These are phyloP conservation scores for Brachionus asplanchnoidis DNA, from an alignment of 1,140 invertebrate genomes.

Conservation along the genomic window DNA sequence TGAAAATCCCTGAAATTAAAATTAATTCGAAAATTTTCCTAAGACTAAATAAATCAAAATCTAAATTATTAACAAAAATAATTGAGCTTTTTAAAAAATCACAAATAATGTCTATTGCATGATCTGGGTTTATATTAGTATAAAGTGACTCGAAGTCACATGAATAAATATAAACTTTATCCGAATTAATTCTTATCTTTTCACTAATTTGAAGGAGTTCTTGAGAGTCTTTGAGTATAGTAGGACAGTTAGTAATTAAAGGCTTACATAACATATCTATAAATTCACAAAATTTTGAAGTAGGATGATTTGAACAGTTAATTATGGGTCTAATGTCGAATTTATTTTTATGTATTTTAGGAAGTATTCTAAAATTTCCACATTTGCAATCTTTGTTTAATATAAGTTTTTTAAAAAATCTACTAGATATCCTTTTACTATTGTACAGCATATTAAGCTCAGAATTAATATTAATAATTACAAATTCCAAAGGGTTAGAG, in stretches of 20 bases:
- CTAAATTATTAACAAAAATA: background rate
- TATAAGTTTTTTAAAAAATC: background rate
- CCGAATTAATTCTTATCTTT: background rate
- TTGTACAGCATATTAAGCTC: background rate
- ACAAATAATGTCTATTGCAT: background rate
- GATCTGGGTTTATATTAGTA: background rate
- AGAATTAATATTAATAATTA: background rate
- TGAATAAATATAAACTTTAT: background rate
- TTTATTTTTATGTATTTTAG: background rate
- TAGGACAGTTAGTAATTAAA: background rate
- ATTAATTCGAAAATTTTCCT: background rate
- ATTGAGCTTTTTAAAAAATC: background rate
- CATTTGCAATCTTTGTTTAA: background rate
- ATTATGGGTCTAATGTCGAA: slow-evolving; percentile 12
- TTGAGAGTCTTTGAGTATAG: background rate
- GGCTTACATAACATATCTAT: background rate
- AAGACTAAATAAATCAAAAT: background rate
- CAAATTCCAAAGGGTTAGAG: background rate
- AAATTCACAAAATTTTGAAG: background rate
- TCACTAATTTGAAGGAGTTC: background rate
- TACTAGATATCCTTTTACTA: background rate
- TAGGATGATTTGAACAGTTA: background rate
- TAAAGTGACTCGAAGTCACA: slow-evolving; percentile 11
- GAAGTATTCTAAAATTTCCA: background rate
- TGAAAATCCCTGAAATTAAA: background rate